Percentiles rank a stretch among this genome's conserved stretches.
Evolutionary conservation across 2,888 invertebrate species (phyloP).

Genomic region (Aquatica leii): DNA sequence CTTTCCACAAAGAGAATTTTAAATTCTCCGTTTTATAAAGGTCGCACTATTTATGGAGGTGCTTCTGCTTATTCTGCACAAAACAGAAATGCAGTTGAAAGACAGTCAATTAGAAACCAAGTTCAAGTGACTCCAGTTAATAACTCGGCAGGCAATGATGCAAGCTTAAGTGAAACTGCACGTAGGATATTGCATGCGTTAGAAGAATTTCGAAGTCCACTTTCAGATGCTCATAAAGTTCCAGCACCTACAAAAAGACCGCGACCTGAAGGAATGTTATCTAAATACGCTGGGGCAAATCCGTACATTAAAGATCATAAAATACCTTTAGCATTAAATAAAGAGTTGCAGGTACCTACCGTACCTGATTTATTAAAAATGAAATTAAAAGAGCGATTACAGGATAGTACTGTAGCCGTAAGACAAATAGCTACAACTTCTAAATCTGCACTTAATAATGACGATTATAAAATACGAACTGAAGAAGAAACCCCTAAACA

Average conservation of each 20-base stretch:
- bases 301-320: conserved; percentile 50
- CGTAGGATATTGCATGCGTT: conserved; percentile 80
- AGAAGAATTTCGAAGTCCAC: conserved; percentile 83
- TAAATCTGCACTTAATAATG: conserved; percentile 58
- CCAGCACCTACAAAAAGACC: conserved; percentile 62
- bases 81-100: conserved; percentile 35
- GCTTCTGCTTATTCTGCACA: conserved; percentile 66
- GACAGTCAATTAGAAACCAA: conserved; percentile 51
- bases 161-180: conserved; percentile 75
- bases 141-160: conserved; percentile 48
- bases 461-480: conserved; percentile 53
- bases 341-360: conserved; percentile 69
- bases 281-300: conserved; percentile 52
- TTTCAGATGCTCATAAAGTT: conserved; percentile 80
- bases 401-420: conserved; percentile 69
- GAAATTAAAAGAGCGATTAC: conserved; percentile 67
- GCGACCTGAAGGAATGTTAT: conserved; percentile 44
- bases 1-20: conserved; percentile 59
- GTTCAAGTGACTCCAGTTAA: conserved; percentile 63
- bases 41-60: conserved; percentile 79
- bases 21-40: conserved; percentile 78
- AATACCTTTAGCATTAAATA: conserved; percentile 46
- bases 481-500: conserved; percentile 51
- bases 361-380: conserved; percentile 70
- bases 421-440: conserved; percentile 68